These are phyloP conservation scores for Aspiorhynchus laticeps DNA, from an alignment of 2,113 vertebrate genomes.

Conservation along the genomic window DNA sequence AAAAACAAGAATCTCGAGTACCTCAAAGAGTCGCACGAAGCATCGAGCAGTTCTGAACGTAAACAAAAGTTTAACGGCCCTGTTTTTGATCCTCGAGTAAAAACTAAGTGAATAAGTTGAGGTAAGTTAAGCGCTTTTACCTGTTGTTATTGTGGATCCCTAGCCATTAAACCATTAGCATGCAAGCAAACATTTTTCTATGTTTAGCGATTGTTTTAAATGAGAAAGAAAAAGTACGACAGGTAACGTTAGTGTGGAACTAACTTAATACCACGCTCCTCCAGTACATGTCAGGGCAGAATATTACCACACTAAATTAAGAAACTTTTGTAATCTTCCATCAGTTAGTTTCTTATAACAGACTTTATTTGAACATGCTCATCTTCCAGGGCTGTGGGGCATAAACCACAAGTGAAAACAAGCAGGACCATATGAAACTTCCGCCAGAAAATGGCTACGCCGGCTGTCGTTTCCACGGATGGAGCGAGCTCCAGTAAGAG, in stretches of 20 bases:
- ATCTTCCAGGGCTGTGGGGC: neutral
- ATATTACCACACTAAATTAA: neutral
- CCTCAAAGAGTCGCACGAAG: neutral
- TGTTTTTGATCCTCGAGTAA: neutral
- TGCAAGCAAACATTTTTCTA: neutral
- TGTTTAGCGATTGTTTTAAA: neutral
- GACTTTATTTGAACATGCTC: neutral
- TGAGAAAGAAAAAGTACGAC: neutral
- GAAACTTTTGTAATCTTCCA: neutral
- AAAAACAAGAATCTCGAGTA: neutral
- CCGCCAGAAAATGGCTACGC: conserved; percentile 52
- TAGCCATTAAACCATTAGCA: neutral
- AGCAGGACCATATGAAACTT: conserved; percentile 53
- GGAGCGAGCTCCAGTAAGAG: conserved; percentile 44
- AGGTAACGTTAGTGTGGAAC: neutral
- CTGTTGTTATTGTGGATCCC: neutral
- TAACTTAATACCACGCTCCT: neutral
- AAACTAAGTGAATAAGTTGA: neutral
- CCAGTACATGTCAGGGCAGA: neutral
- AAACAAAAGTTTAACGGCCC: neutral
- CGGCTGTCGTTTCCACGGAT: conserved; percentile 46
- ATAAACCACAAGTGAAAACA: conserved; percentile 25
- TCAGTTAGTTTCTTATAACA: neutral
- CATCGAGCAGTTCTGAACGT: neutral
- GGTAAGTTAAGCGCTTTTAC: conserved; percentile 9